A percentile compares a stretch with the other conserved stretches of the same genome.
Conservation (phyloP, 2,888 invertebrate species). For the Cosmia pyralina region DNA sequence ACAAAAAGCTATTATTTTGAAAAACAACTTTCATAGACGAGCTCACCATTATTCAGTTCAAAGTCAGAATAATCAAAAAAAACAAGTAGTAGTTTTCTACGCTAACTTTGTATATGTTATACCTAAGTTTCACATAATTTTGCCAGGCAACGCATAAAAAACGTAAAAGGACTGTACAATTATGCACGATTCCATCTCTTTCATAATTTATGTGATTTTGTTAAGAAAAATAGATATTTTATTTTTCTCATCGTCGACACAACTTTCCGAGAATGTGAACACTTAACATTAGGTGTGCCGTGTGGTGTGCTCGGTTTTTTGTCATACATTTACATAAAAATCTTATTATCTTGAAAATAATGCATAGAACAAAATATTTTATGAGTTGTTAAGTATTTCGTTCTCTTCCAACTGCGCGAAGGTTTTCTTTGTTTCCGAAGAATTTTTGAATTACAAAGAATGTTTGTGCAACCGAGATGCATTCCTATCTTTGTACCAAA, state of each 20-base stretch:
- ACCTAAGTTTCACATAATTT: background rate
- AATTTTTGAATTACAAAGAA: background rate
- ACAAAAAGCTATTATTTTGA: too few relatives aligned
- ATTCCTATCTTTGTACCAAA: slow-evolving; percentile 14
- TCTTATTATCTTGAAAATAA: slow-evolving; percentile 7
- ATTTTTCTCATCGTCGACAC: background rate
- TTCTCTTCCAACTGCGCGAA: background rate
- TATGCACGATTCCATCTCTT: background rate
- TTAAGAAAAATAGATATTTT: background rate
- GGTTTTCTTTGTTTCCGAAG: background rate
- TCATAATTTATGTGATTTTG: background rate
- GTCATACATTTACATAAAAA: slow-evolving; percentile 17
- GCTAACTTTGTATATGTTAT: too few relatives aligned
- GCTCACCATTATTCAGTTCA: background rate
- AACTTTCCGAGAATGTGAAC: background rate
- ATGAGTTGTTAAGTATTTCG: background rate
- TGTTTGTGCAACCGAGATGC: background rate
- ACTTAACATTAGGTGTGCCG: slow-evolving; percentile 33
- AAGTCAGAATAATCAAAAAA: background rate
- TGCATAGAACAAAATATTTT: slow-evolving; percentile 8
- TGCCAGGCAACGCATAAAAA: background rate
- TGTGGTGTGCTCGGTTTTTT: background rate
- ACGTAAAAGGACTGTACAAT: background rate
- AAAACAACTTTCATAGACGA: slow-evolving; percentile 3
- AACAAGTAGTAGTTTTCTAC: background rate